Evolutionary conservation across 2,113 vertebrate species (phyloP).

Genomic region (Oplegnathus fasciatus): DNA sequence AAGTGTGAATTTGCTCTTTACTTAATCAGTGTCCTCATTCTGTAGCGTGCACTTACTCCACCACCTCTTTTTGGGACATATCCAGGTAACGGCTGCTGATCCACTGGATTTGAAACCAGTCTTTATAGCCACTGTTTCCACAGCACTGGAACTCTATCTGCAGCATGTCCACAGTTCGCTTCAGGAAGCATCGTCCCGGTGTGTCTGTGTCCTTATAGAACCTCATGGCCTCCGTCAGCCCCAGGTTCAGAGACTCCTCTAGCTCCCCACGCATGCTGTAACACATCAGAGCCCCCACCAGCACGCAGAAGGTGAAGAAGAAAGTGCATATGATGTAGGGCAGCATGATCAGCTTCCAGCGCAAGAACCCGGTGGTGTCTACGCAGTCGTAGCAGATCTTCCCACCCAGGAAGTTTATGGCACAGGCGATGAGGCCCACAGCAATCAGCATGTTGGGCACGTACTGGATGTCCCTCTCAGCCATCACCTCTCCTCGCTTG

Average conservation of each 20-base stretch:
- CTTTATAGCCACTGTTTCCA: conserved; percentile 89
- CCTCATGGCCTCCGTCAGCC: conserved; percentile 87
- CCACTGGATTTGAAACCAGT: conserved; percentile 95
- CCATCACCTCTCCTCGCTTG: conserved; percentile 89
- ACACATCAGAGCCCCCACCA: conserved; percentile 90
- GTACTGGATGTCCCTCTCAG: conserved; percentile 85
- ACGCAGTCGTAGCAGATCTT: conserved; percentile 93
- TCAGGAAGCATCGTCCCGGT: conserved; percentile 91
- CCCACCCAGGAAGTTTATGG: conserved; percentile 91
- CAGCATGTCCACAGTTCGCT: conserved; percentile 88
- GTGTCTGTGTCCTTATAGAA: conserved; percentile 92
- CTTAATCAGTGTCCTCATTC: background rate
- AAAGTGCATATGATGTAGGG: conserved; percentile 91
- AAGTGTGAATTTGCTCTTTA: background rate
- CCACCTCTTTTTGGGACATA: conserved; percentile 88
- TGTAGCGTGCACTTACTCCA: conserved; percentile 86
- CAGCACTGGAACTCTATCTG: conserved; percentile 91
- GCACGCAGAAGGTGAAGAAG: conserved; percentile 90
- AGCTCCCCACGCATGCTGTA: conserved; percentile 88
- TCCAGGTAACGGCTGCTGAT: conserved; percentile 90
- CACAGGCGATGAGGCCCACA: conserved; percentile 89
- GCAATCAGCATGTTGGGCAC: conserved; percentile 90
- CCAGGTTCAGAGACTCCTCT: conserved; percentile 87
- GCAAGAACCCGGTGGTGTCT: conserved; percentile 87
- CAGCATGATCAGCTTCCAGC: conserved; percentile 91